Base-by-base conservation (phyloP, 2,113 vertebrate species). In the Ciconia stormi region DNA sequence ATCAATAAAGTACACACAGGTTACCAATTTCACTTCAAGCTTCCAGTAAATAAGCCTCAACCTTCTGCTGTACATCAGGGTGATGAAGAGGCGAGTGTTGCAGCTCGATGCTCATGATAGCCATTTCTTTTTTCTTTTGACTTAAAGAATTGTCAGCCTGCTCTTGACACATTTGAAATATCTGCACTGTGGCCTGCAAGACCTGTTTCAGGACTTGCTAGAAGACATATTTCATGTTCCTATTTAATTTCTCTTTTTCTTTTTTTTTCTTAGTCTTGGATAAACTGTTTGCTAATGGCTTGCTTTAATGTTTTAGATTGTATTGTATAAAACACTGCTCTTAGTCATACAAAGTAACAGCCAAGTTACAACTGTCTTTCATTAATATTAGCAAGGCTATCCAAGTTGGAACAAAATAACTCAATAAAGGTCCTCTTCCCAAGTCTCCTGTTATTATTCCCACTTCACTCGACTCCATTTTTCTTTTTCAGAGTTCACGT, bases 141-240 rank as follows among this genome's bases (percentile, higher is more conserved):
- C 66, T 95, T 91, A 29, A 90, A 82, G 69, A 90, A 90, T 73
- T 56, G 62, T 42, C 89, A 95, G 66, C 44, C 58, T 58, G 8
- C 52, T 84, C 91, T 70, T 85, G 87, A 77, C 66, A 86, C 38
- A 19, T 81, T 49, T 89, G 91, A 94, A 94, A 89, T 93, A 93
- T 61, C 76, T 76, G 56, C n/a, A 21, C 63, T 25, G 44, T 63
- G 65, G 80, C 38, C 65, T 58, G 42, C 38, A 83, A 62, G 81
- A 78, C 34, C 61, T 76, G 25, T 65, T 82, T 73, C 67, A 70
- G 72, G 76, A 80, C 38, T 87, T 90, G 69, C 30, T 83, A 32
- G 44, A 81, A 77, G 34, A 59, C 42, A 58, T 85, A 90, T 85
- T 83, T 91, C 80, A 77, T 63, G 53, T 70, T 89, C 55, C 30